Evolutionary conservation across 1,140 invertebrate genomes (phyloP).

Genomic region (Sminthurinus signatus): DNA sequence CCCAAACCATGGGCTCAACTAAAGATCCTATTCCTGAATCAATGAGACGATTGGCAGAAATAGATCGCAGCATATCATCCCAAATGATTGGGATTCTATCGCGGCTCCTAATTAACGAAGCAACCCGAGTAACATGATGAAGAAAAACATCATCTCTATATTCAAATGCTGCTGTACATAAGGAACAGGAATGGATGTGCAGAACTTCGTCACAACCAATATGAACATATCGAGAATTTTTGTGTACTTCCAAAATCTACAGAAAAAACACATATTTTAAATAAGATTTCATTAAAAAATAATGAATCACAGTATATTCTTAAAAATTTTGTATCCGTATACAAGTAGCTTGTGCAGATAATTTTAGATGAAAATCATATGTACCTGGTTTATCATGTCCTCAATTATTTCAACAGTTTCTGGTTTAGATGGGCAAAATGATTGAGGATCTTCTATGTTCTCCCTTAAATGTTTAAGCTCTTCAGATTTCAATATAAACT

Average conservation of each 20-base stretch:
- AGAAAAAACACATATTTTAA: conserved; percentile 46
- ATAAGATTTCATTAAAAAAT: neutral
- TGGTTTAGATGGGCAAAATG: conserved; percentile 71
- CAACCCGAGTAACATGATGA: conserved; percentile 57
- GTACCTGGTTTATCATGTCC: conserved; percentile 75
- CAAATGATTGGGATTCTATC: conserved; percentile 66
- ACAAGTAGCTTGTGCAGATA: too few species aligned
- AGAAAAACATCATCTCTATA: conserved; percentile 58
- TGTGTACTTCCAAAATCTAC: conserved; percentile 55
- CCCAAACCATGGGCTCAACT: conserved; percentile 83
- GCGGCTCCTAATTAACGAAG: conserved; percentile 45
- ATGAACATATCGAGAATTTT: conserved; percentile 50
- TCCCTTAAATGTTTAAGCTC: conserved; percentile 72
- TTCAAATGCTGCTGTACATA: conserved; percentile 54
- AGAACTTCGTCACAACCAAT: conserved; percentile 59
- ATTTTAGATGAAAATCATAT: neutral
- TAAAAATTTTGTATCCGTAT: too few species aligned
- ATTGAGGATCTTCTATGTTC: conserved; percentile 65
- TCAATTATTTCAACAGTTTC: conserved; percentile 64
- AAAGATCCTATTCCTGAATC: conserved; percentile 63
- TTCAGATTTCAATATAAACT: conserved; percentile 77
- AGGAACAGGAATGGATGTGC: conserved; percentile 70
- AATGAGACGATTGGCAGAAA: conserved; percentile 44
- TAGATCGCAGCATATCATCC: conserved; percentile 86
- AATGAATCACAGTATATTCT: neutral